phyloP scores from a whole-genome alignment of 1,140 invertebrate species.

The Cydia amplana region DNA sequence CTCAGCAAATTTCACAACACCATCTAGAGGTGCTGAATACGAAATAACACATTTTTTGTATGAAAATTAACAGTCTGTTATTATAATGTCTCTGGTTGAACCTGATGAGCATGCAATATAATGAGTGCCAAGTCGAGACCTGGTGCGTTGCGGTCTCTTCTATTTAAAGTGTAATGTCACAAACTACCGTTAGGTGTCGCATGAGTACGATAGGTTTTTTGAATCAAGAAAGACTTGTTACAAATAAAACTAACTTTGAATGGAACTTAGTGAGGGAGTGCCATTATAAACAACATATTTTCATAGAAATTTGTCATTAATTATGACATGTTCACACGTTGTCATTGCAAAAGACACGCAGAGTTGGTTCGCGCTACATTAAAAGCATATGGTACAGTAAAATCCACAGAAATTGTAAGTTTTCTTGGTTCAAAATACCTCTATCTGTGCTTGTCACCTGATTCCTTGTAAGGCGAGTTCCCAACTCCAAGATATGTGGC shows the following conservation, averaged over 20 bases:
- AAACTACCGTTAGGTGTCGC: slow-evolving; percentile 1
- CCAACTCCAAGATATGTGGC: neutral
- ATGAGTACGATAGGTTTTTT: neutral
- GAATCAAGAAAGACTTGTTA: neutral
- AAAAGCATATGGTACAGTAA: no score
- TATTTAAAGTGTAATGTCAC: slow-evolving; percentile 15
- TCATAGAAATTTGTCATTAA: no score
- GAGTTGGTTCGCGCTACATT: no score
- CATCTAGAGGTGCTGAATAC: neutral
- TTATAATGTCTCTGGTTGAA: neutral
- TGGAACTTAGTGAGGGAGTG: no score
- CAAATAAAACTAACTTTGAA: no score
- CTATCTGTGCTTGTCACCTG: neutral
- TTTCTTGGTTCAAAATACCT: neutral
- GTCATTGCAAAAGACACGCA: no score
- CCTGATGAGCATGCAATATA: slow-evolving; percentile 18
- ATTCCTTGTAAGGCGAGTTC: neutral
- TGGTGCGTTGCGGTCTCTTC: slow-evolving; percentile 21
- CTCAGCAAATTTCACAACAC: neutral
- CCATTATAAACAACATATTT: no score
- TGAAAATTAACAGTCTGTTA: neutral
- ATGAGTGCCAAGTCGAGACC: slow-evolving; percentile 23
- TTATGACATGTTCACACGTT: no score
- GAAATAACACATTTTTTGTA: neutral
- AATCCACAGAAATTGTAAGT: neutral